Conservation (phyloP, 2,113 vertebrate species). For the Beaufortia kweichowensis region DNA sequence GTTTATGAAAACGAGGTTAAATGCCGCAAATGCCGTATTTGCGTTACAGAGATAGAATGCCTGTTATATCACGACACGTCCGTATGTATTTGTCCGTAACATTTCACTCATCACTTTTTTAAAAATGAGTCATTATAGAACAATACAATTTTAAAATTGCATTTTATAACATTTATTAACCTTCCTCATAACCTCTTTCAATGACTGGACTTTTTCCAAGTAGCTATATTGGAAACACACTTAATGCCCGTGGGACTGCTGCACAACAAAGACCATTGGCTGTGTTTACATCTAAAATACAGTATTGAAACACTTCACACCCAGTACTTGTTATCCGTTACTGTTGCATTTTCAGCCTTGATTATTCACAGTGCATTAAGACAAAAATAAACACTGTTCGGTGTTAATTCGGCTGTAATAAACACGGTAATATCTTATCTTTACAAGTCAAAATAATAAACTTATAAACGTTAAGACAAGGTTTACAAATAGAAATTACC, state of each 20-base stretch:
- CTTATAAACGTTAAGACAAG: too few species aligned
- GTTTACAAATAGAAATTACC: too few species aligned
- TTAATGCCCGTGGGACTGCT: conserved; percentile 27
- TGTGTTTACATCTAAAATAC: neutral
- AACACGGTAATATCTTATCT: too few species aligned
- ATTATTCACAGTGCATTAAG: too few species aligned
- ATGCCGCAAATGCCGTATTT: neutral
- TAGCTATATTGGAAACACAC: conserved; percentile 29
- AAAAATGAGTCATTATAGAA: conserved; percentile 42
- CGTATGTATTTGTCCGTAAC: too few species aligned
- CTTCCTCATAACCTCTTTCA: conserved; percentile 36
- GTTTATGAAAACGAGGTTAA: conserved; percentile 19
- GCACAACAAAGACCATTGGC: conserved; percentile 3
- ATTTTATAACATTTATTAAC: conserved; percentile 49
- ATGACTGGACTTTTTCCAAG: conserved; percentile 43
- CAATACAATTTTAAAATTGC: conserved; percentile 42
- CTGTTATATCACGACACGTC: neutral
- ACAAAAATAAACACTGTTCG: too few species aligned
- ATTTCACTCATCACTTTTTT: conserved; percentile 13
- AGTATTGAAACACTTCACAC: neutral
- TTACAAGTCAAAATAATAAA: too few species aligned
- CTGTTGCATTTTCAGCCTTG: too few species aligned
- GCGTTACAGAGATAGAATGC: neutral
- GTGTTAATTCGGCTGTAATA: too few species aligned
- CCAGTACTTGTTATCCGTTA: too few species aligned